Conservation (phyloP, 2,888 invertebrate genomes). For the Odontocolon sp. region DNA sequence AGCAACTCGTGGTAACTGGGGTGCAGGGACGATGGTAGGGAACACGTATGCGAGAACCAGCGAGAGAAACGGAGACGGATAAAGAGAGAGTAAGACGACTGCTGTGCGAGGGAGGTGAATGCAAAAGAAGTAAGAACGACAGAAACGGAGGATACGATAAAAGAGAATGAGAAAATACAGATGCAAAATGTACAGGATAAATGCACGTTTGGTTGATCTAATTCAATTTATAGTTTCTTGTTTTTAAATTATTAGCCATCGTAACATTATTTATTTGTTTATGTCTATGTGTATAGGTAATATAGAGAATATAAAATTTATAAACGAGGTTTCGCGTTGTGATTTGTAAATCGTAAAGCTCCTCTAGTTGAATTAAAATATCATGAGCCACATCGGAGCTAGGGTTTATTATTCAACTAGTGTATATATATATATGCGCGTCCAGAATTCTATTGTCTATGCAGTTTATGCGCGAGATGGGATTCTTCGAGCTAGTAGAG, state of each 20-base stretch:
- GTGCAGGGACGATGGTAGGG: constrained; percentile 14
- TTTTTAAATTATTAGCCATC: not conserved
- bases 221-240: not conserved
- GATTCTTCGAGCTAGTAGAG: constrained; percentile 18
- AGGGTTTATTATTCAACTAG: constrained; percentile 40
- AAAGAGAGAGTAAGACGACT: constrained; percentile 2
- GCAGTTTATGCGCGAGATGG: constrained; percentile 48
- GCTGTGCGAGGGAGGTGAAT: not conserved
- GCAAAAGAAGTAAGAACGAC: not conserved
- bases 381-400: not conserved
- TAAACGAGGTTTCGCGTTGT: not conserved
- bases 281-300: not conserved
- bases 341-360: constrained; percentile 1
- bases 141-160: not conserved
- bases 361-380: not conserved
- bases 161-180: too few species aligned
- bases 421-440: constrained; percentile 13
- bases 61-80: constrained; percentile 6
- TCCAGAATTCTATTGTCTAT: constrained; percentile 50
- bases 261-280: not conserved
- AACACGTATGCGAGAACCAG: not conserved
- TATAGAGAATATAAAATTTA: not conserved
- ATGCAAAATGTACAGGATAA: too few species aligned
- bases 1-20: constrained; percentile 51
- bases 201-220: too few species aligned